Percentiles rank a stretch among this genome's conserved stretches.
Evolutionary conservation across 2,113 vertebrate genomes (phyloP).

Genomic region (Mesitornis unicolor): DNA sequence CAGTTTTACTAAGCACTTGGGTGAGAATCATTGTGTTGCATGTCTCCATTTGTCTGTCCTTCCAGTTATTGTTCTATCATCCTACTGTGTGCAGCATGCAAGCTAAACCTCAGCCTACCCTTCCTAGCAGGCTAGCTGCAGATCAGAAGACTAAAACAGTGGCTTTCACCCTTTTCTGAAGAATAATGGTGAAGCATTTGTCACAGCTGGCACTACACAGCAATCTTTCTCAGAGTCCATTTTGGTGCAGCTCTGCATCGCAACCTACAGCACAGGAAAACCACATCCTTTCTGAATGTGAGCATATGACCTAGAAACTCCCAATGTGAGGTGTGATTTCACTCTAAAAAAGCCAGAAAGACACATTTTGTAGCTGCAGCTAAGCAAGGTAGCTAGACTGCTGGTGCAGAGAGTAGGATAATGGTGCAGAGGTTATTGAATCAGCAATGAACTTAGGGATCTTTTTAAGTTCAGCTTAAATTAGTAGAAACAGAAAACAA

Average conservation of each 20-base stretch:
- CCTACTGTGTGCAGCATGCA: fast-evolving
- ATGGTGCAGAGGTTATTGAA: not conserved
- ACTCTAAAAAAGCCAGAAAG: not conserved
- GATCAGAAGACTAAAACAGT: not conserved
- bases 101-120: not conserved
- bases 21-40: not conserved
- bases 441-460: not conserved
- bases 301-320: not conserved
- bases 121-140: not conserved
- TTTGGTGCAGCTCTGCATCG: not conserved
- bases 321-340: not conserved
- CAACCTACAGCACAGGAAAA: slow-evolving; percentile 28
- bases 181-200: not conserved
- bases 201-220: not conserved
- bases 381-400: not conserved
- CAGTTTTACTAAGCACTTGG: not conserved
- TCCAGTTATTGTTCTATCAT: not conserved
- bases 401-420: not conserved
- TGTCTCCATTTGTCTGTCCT: not conserved
- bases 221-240: not conserved
- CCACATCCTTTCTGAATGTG: slow-evolving; percentile 64
- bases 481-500: not conserved
- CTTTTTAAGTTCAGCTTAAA: not conserved
- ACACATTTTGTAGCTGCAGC: not conserved
- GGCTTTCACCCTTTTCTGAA: not conserved